Evolutionary conservation across 2,797 vertebrate species (phyloP), one percentile per base, ranked within the genome.

Genomic region (Xyrichtys novacula): DNA sequence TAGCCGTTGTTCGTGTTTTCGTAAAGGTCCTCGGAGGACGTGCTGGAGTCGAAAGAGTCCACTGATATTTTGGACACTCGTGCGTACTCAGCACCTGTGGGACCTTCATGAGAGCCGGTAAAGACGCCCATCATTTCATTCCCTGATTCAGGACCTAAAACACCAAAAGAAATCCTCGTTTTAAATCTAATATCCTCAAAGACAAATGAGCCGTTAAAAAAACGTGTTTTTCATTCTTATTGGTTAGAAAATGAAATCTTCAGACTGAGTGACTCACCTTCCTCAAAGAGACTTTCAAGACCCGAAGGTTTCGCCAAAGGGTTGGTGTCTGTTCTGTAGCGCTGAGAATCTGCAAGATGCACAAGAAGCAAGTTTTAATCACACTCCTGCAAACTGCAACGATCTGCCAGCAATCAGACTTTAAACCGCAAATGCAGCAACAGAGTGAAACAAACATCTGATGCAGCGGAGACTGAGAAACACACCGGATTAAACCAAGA

Each of bases 21-120:
- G n/a, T 93, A 92, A 55, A 28, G 43, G 50, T 94, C 93, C 1
- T 73, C 91, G 0, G 92, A 93, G 0, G 92, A 93, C 1, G 91
- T 92, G 52, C 89, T 93, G 72, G 90, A 92, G 6, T 93, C 92
- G 36, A 92, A 92, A 0, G 92, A 91, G 77, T 94, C 88, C 19
- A 48, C 80, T 4, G 85, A 54, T 32, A 85, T 57, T 42, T 44
- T 81, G 1, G 78, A 87, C 36, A 42, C 65, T 70, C 61, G 9
- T 34, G 40, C 12, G 0, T 67, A 49, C 0, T 53, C 44, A 28
- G 39, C 19, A 0, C n/a, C 17, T 4, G 12, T 0, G 0, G 44
- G 5, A 2, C 2, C 23, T 0, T 14, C 25, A 0, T 64, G 29
- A 0, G 0, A 14, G 28, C 10, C 10, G 1, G 1, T 2, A 15